Conservation (phyloP, 2,113 vertebrate species). For the Oostethus manadensis region DNA sequence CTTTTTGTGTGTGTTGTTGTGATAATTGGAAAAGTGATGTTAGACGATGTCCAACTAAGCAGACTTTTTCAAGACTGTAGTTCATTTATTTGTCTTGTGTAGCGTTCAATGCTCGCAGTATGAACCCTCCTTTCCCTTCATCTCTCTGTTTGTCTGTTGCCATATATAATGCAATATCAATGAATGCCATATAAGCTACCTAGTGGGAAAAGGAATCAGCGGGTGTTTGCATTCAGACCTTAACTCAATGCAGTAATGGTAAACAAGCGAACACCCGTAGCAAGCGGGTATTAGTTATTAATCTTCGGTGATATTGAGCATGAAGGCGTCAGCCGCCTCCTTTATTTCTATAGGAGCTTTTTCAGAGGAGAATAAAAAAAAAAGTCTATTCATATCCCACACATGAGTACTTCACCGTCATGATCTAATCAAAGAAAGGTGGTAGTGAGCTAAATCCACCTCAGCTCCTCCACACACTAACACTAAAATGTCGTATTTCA, state of each 20-base stretch:
- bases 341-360: constrained; percentile 31
- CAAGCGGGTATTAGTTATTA: constrained; percentile 45
- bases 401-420: constrained; percentile 56
- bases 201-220: constrained; percentile 33
- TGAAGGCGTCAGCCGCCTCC: constrained; percentile 28
- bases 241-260: constrained; percentile 32
- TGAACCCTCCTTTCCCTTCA: constrained; percentile 43
- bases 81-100: constrained; percentile 50
- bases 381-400: constrained; percentile 60
- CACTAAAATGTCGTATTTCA: constrained; percentile 53
- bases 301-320: constrained; percentile 30
- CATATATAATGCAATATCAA: constrained; percentile 25
- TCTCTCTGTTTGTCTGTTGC: constrained; percentile 27
- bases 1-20: too few relatives aligned
- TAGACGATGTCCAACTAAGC: too few relatives aligned
- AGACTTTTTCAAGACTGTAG: background rate
- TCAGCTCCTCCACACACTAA: constrained; percentile 28
- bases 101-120: constrained; percentile 16
- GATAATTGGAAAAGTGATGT: too few relatives aligned
- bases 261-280: constrained; percentile 32
- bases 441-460: constrained; percentile 58
- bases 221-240: constrained; percentile 16
- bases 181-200: constrained; percentile 33
- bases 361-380: constrained; percentile 13
- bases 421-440: constrained; percentile 68